Evolutionary conservation across 2,888 invertebrate genomes (phyloP).

Genomic region (Eupeodes latifasciatus): DNA sequence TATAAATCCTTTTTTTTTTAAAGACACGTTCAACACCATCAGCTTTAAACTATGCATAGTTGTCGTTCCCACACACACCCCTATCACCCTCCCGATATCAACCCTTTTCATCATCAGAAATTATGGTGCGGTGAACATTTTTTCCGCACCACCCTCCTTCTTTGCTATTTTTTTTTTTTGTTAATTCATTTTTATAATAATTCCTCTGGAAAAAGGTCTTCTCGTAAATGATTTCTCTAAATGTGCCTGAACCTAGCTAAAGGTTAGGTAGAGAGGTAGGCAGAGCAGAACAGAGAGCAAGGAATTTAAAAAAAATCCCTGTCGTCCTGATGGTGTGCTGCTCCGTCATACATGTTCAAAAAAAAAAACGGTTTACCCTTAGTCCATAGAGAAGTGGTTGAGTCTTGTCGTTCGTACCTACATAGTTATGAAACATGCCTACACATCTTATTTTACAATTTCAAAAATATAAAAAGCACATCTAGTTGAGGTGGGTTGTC

Average conservation of each 20-base stretch:
- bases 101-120: slow-evolving; percentile 15
- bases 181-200: slow-evolving; percentile 18
- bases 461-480: not conserved
- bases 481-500: slow-evolving; percentile 20
- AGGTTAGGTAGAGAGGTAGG: too few relatives aligned
- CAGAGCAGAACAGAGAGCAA: too few relatives aligned
- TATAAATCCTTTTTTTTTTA: not conserved
- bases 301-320: slow-evolving; percentile 17
- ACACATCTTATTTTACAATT: slow-evolving; percentile 36
- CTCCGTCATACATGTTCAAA: slow-evolving; percentile 37
- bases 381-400: not conserved
- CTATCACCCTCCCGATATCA: not conserved
- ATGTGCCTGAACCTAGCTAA: not conserved
- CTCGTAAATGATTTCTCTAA: slow-evolving; percentile 32
- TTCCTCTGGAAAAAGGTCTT: slow-evolving; percentile 12
- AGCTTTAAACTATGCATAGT: not conserved
- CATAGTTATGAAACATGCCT: slow-evolving; percentile 24
- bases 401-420: slow-evolving; percentile 6
- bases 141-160: not conserved
- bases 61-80: not conserved
- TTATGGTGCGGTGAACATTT: not conserved
- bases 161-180: not conserved
- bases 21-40: slow-evolving; percentile 14
- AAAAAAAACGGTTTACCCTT: slow-evolving; percentile 25
- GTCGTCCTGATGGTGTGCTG: slow-evolving; percentile 16